A percentile compares a stretch with the other conserved stretches of the same genome.
These are phyloP conservation scores for Bufotes viridis DNA, from an alignment of 2,797 vertebrate species.

Conservation along the genomic window DNA sequence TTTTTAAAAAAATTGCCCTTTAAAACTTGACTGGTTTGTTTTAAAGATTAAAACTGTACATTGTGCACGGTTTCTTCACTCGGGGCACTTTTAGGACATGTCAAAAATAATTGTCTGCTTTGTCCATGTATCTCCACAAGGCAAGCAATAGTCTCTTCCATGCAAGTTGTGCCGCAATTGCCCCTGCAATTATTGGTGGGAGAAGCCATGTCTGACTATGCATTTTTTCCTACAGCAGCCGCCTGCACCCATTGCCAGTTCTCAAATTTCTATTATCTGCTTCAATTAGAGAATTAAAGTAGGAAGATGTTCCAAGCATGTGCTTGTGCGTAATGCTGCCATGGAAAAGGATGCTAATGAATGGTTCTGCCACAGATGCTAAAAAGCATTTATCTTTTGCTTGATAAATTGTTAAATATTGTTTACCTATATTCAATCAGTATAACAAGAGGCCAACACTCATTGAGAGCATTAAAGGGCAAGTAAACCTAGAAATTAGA, in stretches of 20 bases:
- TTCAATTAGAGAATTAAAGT: neutral
- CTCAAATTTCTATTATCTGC: neutral
- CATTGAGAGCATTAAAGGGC: neutral
- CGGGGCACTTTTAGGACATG: too few species aligned
- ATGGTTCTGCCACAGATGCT: neutral
- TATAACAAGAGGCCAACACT: neutral
- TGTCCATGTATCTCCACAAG: too few species aligned
- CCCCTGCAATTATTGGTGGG: neutral
- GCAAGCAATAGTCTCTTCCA: too few species aligned
- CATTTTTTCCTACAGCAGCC: neutral
- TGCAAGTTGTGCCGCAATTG: neutral
- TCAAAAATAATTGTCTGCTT: too few species aligned
- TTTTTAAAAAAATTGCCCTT: too few species aligned
- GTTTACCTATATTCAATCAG: conserved; percentile 4
- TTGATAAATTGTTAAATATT: neutral
- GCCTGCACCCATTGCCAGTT: neutral
- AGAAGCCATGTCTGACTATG: neutral
- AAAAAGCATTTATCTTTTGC: neutral
- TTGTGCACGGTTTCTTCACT: too few species aligned
- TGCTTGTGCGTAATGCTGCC: neutral
- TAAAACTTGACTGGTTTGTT: too few species aligned
- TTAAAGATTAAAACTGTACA: too few species aligned
- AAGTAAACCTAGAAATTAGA: neutral
- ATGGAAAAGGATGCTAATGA: neutral
- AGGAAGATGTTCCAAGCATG: neutral